Evolutionary conservation across 64 coral and sea anemone species (phyloP), one percentile per base, ranked within the genome.

Genomic region (Acropora tenuis): DNA sequence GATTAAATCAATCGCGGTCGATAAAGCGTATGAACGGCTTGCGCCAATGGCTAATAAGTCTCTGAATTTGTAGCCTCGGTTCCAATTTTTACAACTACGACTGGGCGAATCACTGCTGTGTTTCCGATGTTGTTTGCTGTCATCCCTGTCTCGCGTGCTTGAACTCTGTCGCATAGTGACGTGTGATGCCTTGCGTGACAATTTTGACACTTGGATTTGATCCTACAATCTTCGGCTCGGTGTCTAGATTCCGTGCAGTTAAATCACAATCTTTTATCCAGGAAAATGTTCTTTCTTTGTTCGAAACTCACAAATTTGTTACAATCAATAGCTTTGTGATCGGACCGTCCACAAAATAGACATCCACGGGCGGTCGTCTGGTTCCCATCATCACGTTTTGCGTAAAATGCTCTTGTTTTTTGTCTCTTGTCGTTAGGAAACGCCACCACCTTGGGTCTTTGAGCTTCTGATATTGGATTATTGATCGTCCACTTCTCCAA

Each of bases 401-500:
- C 4, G 41, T 7, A 45, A 75, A 75, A 75, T 46, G 73, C 1
- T 73, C 69, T 73, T 75, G 5, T 2, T 10, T 75, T 75, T 75
- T 75, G 2, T 75, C 73, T 55, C 16, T 48, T 77, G 45, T 48
- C 49, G 48, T 79, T 46, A 20, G 77, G 13, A 77, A 4, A 48
- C 4, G 47, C 47, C 48, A 4, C 17, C 4, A 19, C 49, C 40
- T 75, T 45, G 47, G 77, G 50, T 7, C 5, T 52, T 53, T 79
- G 48, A 79, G 3, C 48, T 85, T 85, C 57, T 49, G 46, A 44
- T 3, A 85, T 73, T 6, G 82, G 80, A 49, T 91, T 91, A 41
- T 75, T 92, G 3, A 16, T 76, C 40, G 80, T 84, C 90, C 80
- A 92, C 15, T 78, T 85, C 65, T 86, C n/a, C n/a, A n/a, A n/a